Conservation (phyloP, 92 coral and sea anemone species). For the Siderastrea radians region DNA sequence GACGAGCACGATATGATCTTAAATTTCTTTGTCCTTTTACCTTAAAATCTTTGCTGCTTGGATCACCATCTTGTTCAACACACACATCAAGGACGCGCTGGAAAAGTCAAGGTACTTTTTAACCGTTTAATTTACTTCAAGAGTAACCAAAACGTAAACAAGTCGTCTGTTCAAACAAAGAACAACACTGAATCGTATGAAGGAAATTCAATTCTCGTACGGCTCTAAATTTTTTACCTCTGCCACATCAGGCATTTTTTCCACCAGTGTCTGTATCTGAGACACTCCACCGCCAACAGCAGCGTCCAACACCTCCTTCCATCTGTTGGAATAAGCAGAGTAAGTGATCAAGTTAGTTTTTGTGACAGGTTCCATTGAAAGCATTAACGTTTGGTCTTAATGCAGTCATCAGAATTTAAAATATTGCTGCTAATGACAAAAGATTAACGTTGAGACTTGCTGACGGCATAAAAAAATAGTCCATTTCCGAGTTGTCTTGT, state of each 20-base stretch:
- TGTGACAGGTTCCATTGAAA: too few relatives aligned
- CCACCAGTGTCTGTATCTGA: conserved; percentile 81
- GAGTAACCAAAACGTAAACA: too few relatives aligned
- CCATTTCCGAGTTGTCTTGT: too few relatives aligned
- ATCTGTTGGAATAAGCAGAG: conserved; percentile 34
- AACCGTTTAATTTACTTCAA: too few relatives aligned
- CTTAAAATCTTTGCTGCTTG: conserved; percentile 82
- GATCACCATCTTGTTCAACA: conserved; percentile 81
- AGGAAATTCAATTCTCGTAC: too few relatives aligned
- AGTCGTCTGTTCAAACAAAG: neutral
- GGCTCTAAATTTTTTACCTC: conserved; percentile 47
- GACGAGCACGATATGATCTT: too few relatives aligned
- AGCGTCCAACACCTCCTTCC: conserved; percentile 85
- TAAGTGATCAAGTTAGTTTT: neutral
- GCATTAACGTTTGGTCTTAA: too few relatives aligned
- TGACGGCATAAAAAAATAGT: too few relatives aligned
- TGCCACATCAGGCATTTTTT: conserved; percentile 91
- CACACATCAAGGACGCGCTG: conserved; percentile 88
- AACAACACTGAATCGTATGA: too few relatives aligned
- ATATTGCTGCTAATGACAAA: too few relatives aligned
- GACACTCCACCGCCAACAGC: conserved; percentile 81
- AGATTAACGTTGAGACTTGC: too few relatives aligned
- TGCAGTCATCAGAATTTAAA: too few relatives aligned
- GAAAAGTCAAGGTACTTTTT: neutral
- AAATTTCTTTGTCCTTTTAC: conserved; percentile 15